Conservation (phyloP, 2,797 vertebrate genomes). For the Glyptemys insculpta region DNA sequence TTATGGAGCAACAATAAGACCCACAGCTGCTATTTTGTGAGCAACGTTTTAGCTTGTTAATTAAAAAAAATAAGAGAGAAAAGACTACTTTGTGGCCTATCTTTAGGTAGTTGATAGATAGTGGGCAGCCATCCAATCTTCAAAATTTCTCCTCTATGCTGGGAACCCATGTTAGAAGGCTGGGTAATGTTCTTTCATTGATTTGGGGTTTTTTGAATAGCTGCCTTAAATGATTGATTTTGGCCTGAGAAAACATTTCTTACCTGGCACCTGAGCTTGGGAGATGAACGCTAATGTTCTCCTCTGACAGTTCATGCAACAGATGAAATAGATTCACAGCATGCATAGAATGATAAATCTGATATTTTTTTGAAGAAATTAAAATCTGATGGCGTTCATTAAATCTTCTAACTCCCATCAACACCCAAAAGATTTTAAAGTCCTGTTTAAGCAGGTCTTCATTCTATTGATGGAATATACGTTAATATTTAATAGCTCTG, state of each 20-base stretch:
- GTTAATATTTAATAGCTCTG: conserved; percentile 76
- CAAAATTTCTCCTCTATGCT: conserved; percentile 22
- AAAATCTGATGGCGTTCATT: conserved; percentile 47
- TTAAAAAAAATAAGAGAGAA: not conserved
- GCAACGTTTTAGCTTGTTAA: conserved; percentile 61
- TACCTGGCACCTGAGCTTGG: conserved; percentile 68
- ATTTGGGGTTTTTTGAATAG: conserved; percentile 50
- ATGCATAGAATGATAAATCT: conserved; percentile 38
- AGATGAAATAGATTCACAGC: conserved; percentile 12
- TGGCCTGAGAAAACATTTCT: conserved; percentile 66
- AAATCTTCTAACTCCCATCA: not conserved
- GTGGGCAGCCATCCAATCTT: conserved; percentile 65
- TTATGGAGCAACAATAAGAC: conserved; percentile 15
- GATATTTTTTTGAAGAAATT: not conserved
- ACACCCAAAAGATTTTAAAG: conserved; percentile 43
- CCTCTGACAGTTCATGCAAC: not conserved
- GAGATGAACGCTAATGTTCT: conserved; percentile 59
- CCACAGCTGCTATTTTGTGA: conserved; percentile 10
- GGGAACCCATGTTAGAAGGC: conserved; percentile 37
- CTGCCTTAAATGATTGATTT: conserved; percentile 55
- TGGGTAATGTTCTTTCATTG: conserved; percentile 64
- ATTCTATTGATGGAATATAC: conserved; percentile 42
- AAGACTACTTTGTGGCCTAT: not conserved
- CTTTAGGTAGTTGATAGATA: conserved; percentile 37
- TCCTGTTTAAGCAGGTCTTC: conserved; percentile 52